These are phyloP conservation scores for Neopipo cinnamomea DNA, from an alignment of 2,113 vertebrate genomes.

Conservation along the genomic window DNA sequence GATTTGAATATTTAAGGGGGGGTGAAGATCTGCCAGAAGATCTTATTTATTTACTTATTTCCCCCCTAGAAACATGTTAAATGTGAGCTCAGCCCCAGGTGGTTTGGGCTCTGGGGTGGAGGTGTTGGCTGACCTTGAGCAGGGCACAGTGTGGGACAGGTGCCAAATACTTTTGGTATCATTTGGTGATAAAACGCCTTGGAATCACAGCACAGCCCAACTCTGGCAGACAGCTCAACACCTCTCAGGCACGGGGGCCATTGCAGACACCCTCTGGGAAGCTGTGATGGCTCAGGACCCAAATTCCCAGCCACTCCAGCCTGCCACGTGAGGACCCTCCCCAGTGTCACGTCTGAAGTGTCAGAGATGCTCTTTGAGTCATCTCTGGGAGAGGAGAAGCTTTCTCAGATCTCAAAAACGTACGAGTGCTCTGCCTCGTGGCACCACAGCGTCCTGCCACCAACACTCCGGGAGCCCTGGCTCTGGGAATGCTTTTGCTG, in stretches of 20 bases:
- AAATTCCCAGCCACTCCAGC: not conserved
- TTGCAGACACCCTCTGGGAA: not conserved
- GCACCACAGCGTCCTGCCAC: not conserved
- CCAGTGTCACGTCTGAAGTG: rapidly evolving
- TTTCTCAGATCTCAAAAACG: not conserved
- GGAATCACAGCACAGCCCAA: not conserved
- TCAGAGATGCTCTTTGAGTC: not conserved
- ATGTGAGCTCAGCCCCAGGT: not conserved
- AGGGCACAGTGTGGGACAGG: rapidly evolving
- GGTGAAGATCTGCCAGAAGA: not conserved
- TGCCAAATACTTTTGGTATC: not conserved
- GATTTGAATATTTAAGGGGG: not conserved
- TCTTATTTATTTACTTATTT: not conserved
- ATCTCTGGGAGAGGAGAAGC: not conserved
- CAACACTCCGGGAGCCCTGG: rapidly evolving
- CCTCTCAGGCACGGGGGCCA: rapidly evolving
- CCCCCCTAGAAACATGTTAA: not conserved
- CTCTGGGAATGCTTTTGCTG: not conserved
- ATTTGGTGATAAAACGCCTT: rapidly evolving
- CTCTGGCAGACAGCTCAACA: not conserved
- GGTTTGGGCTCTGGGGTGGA: not conserved
- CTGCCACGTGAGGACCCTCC: not conserved
- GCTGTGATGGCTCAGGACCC: not conserved
- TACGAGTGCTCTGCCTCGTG: rapidly evolving
- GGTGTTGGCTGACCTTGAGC: not conserved